Percentiles rank a stretch among this genome's conserved stretches.
Conservation (phyloP, 2,888 invertebrate species). For the Pandemis corylana region DNA sequence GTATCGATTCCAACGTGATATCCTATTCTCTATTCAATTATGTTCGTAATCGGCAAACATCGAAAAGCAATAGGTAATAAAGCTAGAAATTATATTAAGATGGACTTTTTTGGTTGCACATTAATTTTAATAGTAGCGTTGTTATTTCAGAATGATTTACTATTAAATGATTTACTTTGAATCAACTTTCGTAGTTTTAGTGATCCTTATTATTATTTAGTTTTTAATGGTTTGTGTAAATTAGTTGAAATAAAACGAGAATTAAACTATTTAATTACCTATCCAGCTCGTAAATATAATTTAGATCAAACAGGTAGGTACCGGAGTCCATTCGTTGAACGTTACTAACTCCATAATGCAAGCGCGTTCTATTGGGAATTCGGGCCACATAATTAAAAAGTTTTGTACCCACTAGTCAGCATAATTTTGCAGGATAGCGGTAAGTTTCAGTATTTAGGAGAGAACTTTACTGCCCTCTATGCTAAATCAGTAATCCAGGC, state of each 20-base stretch:
- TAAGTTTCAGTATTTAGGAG: constrained; percentile 41
- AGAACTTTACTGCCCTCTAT: constrained; percentile 32
- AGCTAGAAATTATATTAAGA: background rate
- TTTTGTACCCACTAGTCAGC: constrained; percentile 34
- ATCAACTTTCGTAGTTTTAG: too few species aligned
- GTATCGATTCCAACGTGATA: constrained; percentile 21
- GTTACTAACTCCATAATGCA: background rate
- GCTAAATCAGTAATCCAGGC: constrained; percentile 30
- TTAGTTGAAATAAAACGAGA: too few species aligned
- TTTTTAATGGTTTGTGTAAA: too few species aligned
- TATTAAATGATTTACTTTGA: too few species aligned
- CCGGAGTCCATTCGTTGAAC: background rate
- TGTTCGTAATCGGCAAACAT: background rate
- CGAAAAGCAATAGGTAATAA: background rate
- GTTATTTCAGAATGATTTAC: background rate
- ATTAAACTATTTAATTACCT: too few species aligned
- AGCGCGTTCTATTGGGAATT: constrained; percentile 20
- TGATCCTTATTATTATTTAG: too few species aligned
- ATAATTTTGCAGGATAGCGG: constrained; percentile 29
- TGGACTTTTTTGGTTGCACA: background rate
- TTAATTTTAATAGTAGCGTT: background rate
- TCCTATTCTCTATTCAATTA: constrained; percentile 1
- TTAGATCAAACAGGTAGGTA: background rate
- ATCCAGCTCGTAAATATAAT: background rate
- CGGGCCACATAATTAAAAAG: constrained; percentile 35